Conservation (phyloP, 1,140 invertebrate genomes). For the Whitmania pigra region DNA sequence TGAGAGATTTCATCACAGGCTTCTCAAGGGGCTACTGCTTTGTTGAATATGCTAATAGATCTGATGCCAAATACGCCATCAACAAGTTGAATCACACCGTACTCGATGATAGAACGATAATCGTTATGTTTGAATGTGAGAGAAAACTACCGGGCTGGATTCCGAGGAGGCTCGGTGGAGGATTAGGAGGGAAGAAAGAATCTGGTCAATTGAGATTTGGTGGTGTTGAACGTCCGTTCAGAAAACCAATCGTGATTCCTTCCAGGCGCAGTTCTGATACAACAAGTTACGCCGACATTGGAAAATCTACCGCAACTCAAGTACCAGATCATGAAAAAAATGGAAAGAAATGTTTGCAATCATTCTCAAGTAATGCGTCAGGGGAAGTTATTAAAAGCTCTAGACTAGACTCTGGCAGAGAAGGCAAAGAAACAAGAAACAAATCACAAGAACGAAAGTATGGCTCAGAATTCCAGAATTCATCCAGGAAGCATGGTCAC, state of each 20-base stretch:
- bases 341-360: too few relatives aligned
- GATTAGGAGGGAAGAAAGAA: constrained; percentile 72
- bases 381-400: too few relatives aligned
- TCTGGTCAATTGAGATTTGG: constrained; percentile 78
- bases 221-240: constrained; percentile 58
- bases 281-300: too few relatives aligned
- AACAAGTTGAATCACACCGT: constrained; percentile 51
- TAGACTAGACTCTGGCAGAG: too few relatives aligned
- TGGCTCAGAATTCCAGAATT: too few relatives aligned
- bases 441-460: too few relatives aligned
- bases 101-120: constrained; percentile 50
- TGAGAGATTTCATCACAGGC: constrained; percentile 68
- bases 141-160: constrained; percentile 60
- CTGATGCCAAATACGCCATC: constrained; percentile 51
- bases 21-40: constrained; percentile 71
- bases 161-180: constrained; percentile 69
- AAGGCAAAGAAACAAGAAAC: too few relatives aligned
- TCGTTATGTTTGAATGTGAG: constrained; percentile 50
- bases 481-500: too few relatives aligned
- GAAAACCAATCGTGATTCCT: constrained; percentile 26
- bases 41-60: constrained; percentile 59
- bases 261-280: not conserved
- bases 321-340: too few relatives aligned
- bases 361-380: too few relatives aligned
- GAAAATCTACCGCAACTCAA: too few relatives aligned